phyloP scores from a whole-genome alignment of 1,140 invertebrate species.

The Caenorhabditis brenneri region DNA sequence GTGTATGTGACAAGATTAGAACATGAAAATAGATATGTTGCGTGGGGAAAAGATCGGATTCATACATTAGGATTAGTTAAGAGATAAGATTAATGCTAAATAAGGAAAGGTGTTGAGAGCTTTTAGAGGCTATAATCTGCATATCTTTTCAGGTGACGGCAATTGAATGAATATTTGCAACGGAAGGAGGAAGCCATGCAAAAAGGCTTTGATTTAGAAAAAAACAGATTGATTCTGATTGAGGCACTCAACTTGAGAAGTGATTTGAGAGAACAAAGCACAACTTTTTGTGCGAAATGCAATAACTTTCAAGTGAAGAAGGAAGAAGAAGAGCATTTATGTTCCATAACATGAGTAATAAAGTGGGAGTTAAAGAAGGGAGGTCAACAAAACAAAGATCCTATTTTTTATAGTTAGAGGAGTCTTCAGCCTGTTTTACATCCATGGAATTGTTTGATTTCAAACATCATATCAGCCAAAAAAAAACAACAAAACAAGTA shows the following conservation, averaged over 20 bases:
- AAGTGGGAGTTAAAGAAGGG: neutral
- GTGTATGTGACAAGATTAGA: constrained; percentile 5
- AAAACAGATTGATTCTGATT: neutral
- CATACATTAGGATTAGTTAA: neutral
- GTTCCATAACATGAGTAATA: neutral
- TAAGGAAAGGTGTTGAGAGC: neutral
- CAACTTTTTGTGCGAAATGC: constrained; percentile 4
- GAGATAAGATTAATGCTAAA: neutral
- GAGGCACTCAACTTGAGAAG: neutral
- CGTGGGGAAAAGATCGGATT: neutral
- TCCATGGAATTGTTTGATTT: neutral
- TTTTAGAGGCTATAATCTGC: neutral
- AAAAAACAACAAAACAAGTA: constrained; percentile 1
- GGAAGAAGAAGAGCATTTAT: neutral
- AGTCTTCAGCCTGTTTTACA: too few species aligned
- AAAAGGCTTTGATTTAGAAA: neutral
- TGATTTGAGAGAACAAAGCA: neutral
- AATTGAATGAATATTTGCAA: neutral
- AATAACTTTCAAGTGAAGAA: constrained; percentile 18
- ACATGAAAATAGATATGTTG: constrained; percentile 25
- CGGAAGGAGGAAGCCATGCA: constrained; percentile 3
- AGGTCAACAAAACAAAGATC: constrained; percentile 9
- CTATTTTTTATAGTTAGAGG: neutral
- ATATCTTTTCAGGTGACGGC: neutral
- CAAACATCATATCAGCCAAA: neutral